Conservation (phyloP, 2,113 vertebrate species). For the Protomyctophum bolini region DNA sequence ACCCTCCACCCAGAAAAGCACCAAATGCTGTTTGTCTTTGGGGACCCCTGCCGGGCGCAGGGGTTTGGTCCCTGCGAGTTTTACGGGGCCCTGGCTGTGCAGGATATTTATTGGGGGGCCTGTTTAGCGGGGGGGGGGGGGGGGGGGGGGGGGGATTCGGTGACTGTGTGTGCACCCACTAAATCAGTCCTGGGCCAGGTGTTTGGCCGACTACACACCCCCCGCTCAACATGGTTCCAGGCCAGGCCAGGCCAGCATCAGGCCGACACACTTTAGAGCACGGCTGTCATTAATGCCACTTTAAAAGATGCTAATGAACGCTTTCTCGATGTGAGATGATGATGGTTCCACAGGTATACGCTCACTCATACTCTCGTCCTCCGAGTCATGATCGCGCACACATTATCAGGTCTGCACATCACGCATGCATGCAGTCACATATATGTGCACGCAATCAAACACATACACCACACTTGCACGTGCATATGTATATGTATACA, state of each 20-base stretch:
- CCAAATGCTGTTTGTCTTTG: constrained; percentile 74
- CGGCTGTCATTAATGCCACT: constrained; percentile 17
- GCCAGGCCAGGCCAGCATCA: constrained; percentile 18
- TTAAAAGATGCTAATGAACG: constrained; percentile 19
- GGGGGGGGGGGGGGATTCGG: constrained; percentile 17
- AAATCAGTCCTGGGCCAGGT: constrained; percentile 60
- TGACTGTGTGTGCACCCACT: constrained; percentile 19
- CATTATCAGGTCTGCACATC: constrained; percentile 15
- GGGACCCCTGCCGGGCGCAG: constrained; percentile 66
- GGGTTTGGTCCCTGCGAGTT: constrained; percentile 64
- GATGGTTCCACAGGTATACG: not conserved
- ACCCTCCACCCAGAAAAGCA: constrained; percentile 44
- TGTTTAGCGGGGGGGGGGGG: constrained; percentile 54
- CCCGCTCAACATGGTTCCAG: constrained; percentile 35
- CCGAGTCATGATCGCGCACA: constrained; percentile 9
- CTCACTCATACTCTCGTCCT: constrained; percentile 5
- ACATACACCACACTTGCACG: not conserved
- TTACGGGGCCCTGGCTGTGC: constrained; percentile 73
- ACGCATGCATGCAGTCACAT: not conserved
- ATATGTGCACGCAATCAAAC: not conserved
- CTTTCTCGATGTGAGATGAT: not conserved
- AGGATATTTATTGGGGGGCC: constrained; percentile 77
- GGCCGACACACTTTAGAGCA: constrained; percentile 20
- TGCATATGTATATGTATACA: not conserved
- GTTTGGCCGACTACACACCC: constrained; percentile 59